phyloP scores from a whole-genome alignment of 2,888 invertebrate genomes.

The Tridacna crocea region DNA sequence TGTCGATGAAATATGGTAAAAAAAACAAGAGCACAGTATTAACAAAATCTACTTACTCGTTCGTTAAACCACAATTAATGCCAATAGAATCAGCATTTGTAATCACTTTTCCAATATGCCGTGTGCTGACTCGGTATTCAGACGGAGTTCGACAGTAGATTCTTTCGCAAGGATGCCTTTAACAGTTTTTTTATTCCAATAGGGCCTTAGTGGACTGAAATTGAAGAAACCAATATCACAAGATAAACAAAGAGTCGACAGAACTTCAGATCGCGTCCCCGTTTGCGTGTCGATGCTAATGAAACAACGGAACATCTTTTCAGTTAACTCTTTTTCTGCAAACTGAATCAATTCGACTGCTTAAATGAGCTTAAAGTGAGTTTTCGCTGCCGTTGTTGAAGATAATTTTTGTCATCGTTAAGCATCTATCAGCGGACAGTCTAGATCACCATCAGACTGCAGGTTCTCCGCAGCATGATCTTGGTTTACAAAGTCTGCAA shows the following conservation, averaged over 20 bases:
- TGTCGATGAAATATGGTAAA: background rate
- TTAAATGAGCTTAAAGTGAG: background rate
- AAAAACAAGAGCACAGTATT: background rate
- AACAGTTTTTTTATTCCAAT: conserved; percentile 11
- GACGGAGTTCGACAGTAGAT: background rate
- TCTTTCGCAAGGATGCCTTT: background rate
- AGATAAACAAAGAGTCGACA: background rate
- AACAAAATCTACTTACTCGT: background rate
- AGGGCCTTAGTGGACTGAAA: background rate
- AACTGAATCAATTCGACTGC: background rate
- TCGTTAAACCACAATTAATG: background rate
- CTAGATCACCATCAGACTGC: background rate
- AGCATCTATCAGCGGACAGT: background rate
- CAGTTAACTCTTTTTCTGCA: background rate
- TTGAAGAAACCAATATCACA: conserved; percentile 8
- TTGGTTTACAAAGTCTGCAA: background rate
- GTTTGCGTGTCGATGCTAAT: background rate
- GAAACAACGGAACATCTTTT: background rate
- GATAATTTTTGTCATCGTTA: background rate
- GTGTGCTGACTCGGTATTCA: background rate
- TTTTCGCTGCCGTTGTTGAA: background rate
- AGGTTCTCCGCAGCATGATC: background rate
- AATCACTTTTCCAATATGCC: conserved; percentile 13
- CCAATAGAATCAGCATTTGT: background rate
- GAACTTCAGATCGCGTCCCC: background rate